These are phyloP conservation scores for Diprion similis DNA, from an alignment of 1,140 invertebrate genomes.

Conservation along the genomic window DNA sequence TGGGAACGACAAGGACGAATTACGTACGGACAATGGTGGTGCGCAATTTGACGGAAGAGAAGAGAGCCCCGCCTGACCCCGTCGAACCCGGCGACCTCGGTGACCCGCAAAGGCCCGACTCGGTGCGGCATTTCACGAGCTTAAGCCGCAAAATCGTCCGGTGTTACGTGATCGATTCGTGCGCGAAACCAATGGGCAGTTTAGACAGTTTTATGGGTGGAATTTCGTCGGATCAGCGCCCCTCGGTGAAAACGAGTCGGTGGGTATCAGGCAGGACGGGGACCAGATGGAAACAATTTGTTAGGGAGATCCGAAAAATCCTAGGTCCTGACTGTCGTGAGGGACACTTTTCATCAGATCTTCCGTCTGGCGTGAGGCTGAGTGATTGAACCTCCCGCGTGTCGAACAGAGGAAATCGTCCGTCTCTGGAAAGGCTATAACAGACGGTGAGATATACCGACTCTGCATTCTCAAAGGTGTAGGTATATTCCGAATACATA, in stretches of 20 bases:
- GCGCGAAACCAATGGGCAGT: not conserved
- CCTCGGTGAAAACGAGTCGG: not conserved
- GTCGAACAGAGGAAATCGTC: too few relatives aligned
- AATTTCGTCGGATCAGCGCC: constrained; percentile 3
- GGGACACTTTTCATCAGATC: too few relatives aligned
- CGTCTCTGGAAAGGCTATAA: too few relatives aligned
- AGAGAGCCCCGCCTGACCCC: not conserved
- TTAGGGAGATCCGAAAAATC: not conserved
- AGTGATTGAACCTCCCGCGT: too few relatives aligned
- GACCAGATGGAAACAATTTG: constrained; percentile 1
- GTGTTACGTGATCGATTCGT: not conserved
- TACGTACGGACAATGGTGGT: constrained; percentile 1
- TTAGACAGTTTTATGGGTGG: constrained; percentile 15
- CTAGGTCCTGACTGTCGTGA: not conserved
- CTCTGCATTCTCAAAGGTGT: too few relatives aligned
- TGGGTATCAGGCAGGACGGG: not conserved
- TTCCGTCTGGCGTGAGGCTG: too few relatives aligned
- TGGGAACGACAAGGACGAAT: not conserved
- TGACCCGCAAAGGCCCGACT: not conserved
- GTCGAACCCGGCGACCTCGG: not conserved
- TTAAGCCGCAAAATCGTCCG: not conserved
- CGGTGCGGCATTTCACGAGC: not conserved
- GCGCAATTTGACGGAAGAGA: constrained; percentile 7
- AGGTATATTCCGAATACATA: too few relatives aligned
- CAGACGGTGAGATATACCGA: too few relatives aligned